Conservation (phyloP, 2,888 invertebrate genomes). For the Rhagonycha lutea region DNA sequence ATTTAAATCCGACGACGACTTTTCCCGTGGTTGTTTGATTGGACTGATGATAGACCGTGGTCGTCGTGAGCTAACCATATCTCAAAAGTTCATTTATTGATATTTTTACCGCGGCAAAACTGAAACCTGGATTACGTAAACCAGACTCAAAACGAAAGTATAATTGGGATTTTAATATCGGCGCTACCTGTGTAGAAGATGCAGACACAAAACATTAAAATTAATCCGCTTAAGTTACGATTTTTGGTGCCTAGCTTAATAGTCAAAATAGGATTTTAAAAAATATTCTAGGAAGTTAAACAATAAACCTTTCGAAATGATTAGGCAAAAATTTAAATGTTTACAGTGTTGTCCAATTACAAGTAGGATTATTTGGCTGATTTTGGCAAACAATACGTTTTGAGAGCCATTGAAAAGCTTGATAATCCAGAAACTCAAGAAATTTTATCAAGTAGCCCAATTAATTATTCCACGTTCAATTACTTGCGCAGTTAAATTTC, state of each 20-base stretch:
- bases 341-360: background rate
- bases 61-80: too few species aligned
- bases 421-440: too few species aligned
- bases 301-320: background rate
- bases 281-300: background rate
- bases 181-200: background rate
- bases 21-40: too few species aligned
- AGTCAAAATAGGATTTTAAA: background rate
- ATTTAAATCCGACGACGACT: too few species aligned
- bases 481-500: background rate
- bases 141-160: background rate
- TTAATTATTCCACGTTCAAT: background rate
- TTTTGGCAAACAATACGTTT: background rate
- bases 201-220: background rate
- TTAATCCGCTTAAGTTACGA: background rate
- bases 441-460: background rate
- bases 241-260: background rate
- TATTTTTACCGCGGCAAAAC: background rate
- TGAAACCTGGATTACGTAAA: background rate
- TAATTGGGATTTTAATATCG: background rate
- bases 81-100: too few species aligned
- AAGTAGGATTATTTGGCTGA: background rate
- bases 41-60: too few species aligned
- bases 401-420: background rate
- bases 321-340: background rate